phyloP scores from a whole-genome alignment of 1,140 invertebrate species.

The Polyergus mexicanus region DNA sequence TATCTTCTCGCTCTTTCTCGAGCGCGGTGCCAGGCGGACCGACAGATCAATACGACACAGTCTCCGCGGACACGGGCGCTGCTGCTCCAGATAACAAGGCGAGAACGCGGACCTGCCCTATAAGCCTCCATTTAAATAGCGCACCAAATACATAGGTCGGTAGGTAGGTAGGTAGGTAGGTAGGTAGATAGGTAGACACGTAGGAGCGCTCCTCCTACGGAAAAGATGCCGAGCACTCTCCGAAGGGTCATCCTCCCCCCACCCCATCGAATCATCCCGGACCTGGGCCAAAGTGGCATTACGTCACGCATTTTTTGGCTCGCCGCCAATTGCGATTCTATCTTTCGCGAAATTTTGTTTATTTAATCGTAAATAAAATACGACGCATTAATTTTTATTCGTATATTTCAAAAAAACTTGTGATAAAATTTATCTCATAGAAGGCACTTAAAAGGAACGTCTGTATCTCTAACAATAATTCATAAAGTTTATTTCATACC shows the following conservation, averaged over 20 bases:
- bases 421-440: background rate
- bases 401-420: background rate
- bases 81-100: slow-evolving; percentile 84
- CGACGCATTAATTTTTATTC: background rate
- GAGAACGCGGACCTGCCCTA: slow-evolving; percentile 77
- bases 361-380: background rate
- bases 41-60: slow-evolving; percentile 84
- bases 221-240: slow-evolving; percentile 20
- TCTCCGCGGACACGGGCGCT: slow-evolving; percentile 79
- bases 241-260: slow-evolving; percentile 18
- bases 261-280: slow-evolving; percentile 18
- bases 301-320: background rate
- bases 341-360: background rate
- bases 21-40: slow-evolving; percentile 75
- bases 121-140: slow-evolving; percentile 82
- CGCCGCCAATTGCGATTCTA: background rate
- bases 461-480: background rate
- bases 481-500: background rate
- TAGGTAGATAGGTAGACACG: too few species aligned
- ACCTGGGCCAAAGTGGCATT: slow-evolving; percentile 33
- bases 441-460: background rate
- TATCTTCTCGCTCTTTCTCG: slow-evolving; percentile 66
- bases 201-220: slow-evolving; percentile 20
- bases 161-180: slow-evolving; percentile 21
- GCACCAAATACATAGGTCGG: slow-evolving; percentile 76